Evolutionary conservation across 2,888 invertebrate genomes (phyloP).

Genomic region (Heliconius hortense): DNA sequence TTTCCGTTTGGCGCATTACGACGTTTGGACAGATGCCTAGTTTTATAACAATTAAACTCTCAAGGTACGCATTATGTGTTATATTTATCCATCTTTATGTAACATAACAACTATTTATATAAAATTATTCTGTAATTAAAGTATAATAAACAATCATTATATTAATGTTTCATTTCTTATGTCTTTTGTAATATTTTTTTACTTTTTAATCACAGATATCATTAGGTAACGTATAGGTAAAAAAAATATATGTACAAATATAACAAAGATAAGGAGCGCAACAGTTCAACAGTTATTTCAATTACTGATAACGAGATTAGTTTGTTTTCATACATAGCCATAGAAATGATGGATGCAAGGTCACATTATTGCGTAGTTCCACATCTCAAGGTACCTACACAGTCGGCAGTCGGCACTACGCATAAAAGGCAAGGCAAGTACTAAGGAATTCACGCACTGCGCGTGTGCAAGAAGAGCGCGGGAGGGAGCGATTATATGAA

Average conservation of each 20-base stretch:
- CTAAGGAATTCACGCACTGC: slow-evolving; percentile 44
- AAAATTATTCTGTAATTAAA: background rate
- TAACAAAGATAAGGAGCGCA: background rate
- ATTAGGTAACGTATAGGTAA: background rate
- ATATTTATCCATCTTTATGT: background rate
- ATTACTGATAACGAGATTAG: slow-evolving; percentile 37
- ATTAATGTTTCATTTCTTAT: background rate
- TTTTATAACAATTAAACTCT: slow-evolving; percentile 27
- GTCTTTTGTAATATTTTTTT: background rate
- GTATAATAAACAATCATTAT: background rate
- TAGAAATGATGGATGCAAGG: slow-evolving; percentile 49
- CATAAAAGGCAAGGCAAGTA: slow-evolving; percentile 25
- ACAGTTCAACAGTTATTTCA: slow-evolving; percentile 27
- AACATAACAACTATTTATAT: background rate
- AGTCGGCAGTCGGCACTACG: slow-evolving; percentile 25
- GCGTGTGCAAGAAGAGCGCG: slow-evolving; percentile 61
- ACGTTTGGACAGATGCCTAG: slow-evolving; percentile 51
- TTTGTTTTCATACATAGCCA: slow-evolving; percentile 46
- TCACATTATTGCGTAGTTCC: slow-evolving; percentile 53
- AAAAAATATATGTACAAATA: slow-evolving; percentile 7
- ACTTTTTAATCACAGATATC: background rate
- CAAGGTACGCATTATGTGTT: background rate
- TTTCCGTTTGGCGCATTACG: slow-evolving; percentile 32
- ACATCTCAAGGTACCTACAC: slow-evolving; percentile 44
- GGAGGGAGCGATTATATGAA: slow-evolving; percentile 44